A percentile compares a stretch with the other conserved stretches of the same genome.
These are phyloP conservation scores for Blennius ocellaris DNA, from an alignment of 2,113 vertebrate species.

Conservation along the genomic window DNA sequence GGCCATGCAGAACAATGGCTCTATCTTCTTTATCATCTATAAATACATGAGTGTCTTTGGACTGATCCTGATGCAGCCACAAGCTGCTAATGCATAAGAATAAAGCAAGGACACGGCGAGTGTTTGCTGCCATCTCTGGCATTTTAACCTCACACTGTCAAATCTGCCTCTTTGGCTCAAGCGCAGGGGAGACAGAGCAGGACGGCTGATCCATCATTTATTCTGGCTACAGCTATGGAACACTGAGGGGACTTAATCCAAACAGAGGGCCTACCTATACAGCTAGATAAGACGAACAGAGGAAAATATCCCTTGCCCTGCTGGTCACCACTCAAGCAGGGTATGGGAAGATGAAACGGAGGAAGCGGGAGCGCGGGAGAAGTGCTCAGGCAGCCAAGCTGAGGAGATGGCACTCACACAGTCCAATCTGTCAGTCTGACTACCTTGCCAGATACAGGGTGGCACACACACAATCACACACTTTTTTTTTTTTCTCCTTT, in stretches of 20 bases:
- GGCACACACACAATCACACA: constrained; percentile 72
- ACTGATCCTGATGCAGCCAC: constrained; percentile 6
- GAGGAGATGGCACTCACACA: constrained; percentile 77
- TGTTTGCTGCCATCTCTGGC: constrained; percentile 19
- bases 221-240: constrained; percentile 59
- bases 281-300: constrained; percentile 48
- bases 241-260: constrained; percentile 58
- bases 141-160: constrained; percentile 48
- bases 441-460: constrained; percentile 77
- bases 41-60: constrained; percentile 17
- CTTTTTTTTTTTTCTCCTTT: constrained; percentile 31
- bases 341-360: constrained; percentile 49
- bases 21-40: constrained; percentile 18
- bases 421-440: constrained; percentile 81
- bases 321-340: constrained; percentile 60
- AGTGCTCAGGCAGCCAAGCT: constrained; percentile 63
- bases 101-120: constrained; percentile 42
- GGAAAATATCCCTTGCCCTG: constrained; percentile 45
- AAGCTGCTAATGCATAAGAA: constrained; percentile 39
- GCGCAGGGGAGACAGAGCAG: constrained; percentile 19
- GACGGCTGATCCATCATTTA: constrained; percentile 43
- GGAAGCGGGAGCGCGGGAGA: constrained; percentile 48
- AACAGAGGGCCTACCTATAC: constrained; percentile 25
- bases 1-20: constrained; percentile 34
- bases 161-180: constrained; percentile 17